A percentile compares a stretch with the other conserved stretches of the same genome.
These are phyloP conservation scores for Anolis sagrei DNA, from an alignment of 2,113 vertebrate genomes.

Conservation along the genomic window DNA sequence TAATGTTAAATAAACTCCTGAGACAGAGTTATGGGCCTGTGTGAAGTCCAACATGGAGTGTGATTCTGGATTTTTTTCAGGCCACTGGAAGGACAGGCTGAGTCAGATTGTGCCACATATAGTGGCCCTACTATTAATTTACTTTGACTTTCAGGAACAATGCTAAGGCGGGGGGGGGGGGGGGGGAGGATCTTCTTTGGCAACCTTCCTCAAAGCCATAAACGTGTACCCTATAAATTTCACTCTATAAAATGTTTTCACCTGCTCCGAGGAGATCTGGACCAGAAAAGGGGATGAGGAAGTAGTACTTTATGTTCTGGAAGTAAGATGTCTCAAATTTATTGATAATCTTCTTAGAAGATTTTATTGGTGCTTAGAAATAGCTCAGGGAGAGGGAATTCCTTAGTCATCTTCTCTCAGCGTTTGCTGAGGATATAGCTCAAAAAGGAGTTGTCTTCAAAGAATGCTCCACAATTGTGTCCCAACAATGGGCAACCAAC, in stretches of 20 bases:
- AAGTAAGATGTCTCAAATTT: not conserved
- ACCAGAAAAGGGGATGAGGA: not conserved
- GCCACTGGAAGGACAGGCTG: not conserved
- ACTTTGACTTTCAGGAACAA: not conserved
- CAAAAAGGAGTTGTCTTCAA: too few species aligned
- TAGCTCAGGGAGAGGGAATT: too few species aligned
- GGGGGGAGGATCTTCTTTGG: not conserved
- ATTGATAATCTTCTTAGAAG: conserved; percentile 18
- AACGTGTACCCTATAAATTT: not conserved
- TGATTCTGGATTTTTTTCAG: not conserved
- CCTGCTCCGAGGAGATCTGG: not conserved
- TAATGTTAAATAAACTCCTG: not conserved
- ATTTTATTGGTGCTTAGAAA: too few species aligned
- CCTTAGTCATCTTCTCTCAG: too few species aligned
- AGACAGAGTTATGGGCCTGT: not conserved
- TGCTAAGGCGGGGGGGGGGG: too few species aligned
- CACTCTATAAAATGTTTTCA: not conserved
- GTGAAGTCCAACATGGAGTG: not conserved
- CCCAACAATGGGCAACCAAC: too few species aligned
- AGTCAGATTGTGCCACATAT: too few species aligned
- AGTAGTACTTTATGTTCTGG: not conserved
- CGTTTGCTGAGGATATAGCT: too few species aligned
- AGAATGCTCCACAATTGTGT: too few species aligned
- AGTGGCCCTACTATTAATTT: not conserved
- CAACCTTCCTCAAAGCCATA: not conserved